Base-by-base conservation (phyloP, 2,888 invertebrate species). In the Leucoma salicis region DNA sequence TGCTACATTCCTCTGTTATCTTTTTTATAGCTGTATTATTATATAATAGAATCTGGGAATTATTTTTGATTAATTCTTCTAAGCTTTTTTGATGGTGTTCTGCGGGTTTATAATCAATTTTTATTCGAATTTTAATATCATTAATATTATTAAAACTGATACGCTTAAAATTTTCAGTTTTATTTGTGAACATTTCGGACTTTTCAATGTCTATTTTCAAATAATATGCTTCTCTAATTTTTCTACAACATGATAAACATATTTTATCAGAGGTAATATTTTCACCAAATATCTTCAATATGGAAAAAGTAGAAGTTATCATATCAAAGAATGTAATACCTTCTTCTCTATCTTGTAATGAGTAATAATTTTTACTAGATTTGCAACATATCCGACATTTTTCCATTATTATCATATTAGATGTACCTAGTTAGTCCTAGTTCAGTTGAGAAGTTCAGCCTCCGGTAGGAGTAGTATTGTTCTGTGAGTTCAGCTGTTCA, bases 201-300 rank as follows among this genome's bases (percentile, higher is more conserved):
- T 63, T 71, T 60, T 77, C 70, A 38, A 83, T 74, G 7, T 69
- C 54, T 1, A 59, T 46, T 63, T 74, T 80, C 49, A 82, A 82
- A 7, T 72, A 60, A 60, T 73, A 76, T n/a, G 63, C 63, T 12
- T 74, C 76, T 48, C 25, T 57, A 1, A 78, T 69, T 61, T 70
- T 79, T 53, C 66, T 63, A 39, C 83, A 71, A 57, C 91, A 91
- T 43, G 41, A 51, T 7, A 70, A 58, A 61, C 83, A 83, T 49
- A 82, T 65, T 53, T 66, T 57, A 45, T 70, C 54, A 21, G 59
- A 53, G 8, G 57, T 49, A 36, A 46, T 54, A 49, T 66, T 57
- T 13, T 56, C 39, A 39, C 52, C 53, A 8, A 34, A 34, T 32
- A 78, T 59, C 78, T 81, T 57, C 13, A 55, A 58, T 37, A 45